A percentile compares a stretch with the other conserved stretches of the same genome.
Conservation (phyloP, 37 sponge, comb jelly and placozoan species). For the Eunapius fragilis region DNA sequence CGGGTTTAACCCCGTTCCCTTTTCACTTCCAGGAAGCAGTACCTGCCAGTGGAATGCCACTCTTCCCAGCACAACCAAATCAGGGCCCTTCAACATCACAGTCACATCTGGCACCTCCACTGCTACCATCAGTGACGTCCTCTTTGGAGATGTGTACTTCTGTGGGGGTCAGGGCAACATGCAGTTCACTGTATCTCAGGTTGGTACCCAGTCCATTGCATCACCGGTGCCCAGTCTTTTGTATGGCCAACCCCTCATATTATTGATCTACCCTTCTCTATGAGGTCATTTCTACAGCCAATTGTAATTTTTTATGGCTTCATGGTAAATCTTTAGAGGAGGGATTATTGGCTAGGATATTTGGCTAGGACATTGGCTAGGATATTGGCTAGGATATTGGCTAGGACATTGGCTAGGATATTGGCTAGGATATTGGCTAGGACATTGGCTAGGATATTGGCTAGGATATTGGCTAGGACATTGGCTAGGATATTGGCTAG, state of each 20-base stretch:
- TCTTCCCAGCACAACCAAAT: background rate
- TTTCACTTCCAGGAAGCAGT: background rate
- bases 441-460: too few species aligned
- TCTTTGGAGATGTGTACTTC: constrained; percentile 55
- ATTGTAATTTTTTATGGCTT: too few species aligned
- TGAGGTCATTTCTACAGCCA: too few species aligned
- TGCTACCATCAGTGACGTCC: constrained; percentile 11
- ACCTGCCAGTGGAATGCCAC: background rate
- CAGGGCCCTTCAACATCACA: background rate
- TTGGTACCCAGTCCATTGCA: background rate
- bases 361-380: too few species aligned
- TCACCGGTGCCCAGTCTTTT: background rate
- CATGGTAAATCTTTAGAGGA: too few species aligned
- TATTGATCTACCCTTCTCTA: too few species aligned
- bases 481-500: too few species aligned
- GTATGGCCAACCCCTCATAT: background rate
- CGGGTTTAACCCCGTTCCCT: background rate
- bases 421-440: too few species aligned
- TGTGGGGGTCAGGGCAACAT: constrained; percentile 58
- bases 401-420: too few species aligned
- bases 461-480: too few species aligned
- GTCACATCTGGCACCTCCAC: background rate
- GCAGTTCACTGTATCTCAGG: constrained; percentile 21
- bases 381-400: too few species aligned
- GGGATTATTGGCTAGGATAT: too few species aligned